A percentile compares a stretch with the other conserved stretches of the same genome.
Conservation (phyloP, 2,113 vertebrate genomes). For the Brachypteracias leptosomus region DNA sequence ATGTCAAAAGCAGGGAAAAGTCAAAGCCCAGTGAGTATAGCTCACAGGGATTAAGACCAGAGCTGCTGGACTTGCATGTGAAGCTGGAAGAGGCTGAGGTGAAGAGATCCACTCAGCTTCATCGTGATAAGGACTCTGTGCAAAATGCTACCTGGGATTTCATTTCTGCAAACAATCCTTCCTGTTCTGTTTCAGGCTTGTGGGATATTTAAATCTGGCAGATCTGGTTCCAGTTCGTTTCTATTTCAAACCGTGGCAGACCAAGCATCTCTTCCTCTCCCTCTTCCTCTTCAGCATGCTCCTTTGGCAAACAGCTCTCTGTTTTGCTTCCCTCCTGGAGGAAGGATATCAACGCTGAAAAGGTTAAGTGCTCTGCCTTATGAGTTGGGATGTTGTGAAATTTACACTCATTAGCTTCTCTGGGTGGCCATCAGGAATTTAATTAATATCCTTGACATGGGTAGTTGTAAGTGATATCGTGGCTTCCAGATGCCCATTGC, state of each 20-base stretch:
- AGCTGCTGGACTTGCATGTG: neutral
- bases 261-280: neutral
- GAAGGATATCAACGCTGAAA: neutral
- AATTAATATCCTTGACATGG: slow-evolving; percentile 20
- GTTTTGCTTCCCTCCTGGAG: neutral
- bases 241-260: neutral
- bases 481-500: slow-evolving; percentile 59
- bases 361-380: slow-evolving; percentile 21
- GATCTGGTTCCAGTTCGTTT: neutral
- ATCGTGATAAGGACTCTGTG: neutral
- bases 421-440: slow-evolving; percentile 53
- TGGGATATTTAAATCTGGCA: neutral
- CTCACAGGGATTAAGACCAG: neutral
- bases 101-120: neutral
- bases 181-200: neutral
- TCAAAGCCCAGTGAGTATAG: neutral
- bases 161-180: neutral
- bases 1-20: neutral
- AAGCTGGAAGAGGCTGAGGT: neutral
- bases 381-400: slow-evolving; percentile 39
- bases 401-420: slow-evolving; percentile 51
- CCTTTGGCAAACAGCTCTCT: neutral
- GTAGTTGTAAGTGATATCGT: neutral
- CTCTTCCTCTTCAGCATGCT: neutral
- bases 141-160: neutral